Evolutionary conservation across 2,113 vertebrate species (phyloP).

Genomic region (Oceanodroma tethys): DNA sequence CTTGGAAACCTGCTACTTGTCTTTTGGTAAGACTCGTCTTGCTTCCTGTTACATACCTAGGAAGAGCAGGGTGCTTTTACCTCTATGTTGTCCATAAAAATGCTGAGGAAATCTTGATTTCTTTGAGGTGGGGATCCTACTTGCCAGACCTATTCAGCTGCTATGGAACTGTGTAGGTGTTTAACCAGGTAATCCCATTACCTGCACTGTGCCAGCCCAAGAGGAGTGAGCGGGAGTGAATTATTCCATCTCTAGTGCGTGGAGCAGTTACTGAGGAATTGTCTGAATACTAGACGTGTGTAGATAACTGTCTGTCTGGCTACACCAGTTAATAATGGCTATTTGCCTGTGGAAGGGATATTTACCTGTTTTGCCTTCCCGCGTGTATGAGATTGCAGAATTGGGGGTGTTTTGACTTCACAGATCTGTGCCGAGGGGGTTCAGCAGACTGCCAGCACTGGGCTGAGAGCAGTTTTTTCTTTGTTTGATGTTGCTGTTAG

Average conservation of each 20-base stretch:
- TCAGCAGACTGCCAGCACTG: neutral
- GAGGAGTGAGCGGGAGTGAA: neutral
- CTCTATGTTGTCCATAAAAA: neutral
- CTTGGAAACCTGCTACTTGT: slow-evolving; percentile 6
- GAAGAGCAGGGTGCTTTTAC: neutral
- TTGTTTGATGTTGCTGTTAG: neutral
- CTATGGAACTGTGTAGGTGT: neutral
- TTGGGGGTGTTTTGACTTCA: neutral
- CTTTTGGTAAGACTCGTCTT: neutral
- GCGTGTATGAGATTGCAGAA: neutral
- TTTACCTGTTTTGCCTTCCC: neutral
- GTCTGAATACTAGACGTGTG: fast-evolving
- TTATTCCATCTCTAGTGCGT: neutral
- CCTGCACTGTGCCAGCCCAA: neutral
- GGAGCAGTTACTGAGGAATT: neutral
- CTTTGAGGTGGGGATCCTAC: neutral
- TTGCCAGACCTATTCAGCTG: neutral
- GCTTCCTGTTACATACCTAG: neutral
- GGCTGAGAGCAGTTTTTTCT: neutral
- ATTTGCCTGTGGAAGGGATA: neutral
- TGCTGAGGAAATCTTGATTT: neutral
- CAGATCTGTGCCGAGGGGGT: fast-evolving
- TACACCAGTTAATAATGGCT: neutral
- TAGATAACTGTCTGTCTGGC: neutral
- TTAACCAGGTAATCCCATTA: neutral